These are phyloP conservation scores for Sclerodermus sp. DNA, from an alignment of 2,888 invertebrate genomes.

Conservation along the genomic window DNA sequence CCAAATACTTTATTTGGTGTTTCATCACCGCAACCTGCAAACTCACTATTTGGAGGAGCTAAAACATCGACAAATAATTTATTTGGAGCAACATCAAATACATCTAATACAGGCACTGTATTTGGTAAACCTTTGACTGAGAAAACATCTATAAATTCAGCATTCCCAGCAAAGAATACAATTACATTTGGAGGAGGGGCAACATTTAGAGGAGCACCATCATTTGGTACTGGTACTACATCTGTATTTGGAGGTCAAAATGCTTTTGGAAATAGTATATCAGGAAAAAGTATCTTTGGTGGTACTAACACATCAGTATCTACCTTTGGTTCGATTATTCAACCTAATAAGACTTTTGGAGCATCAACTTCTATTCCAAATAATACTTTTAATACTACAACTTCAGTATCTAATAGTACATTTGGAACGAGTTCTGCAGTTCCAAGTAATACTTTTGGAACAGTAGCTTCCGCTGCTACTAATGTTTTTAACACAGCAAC, in stretches of 20 bases:
- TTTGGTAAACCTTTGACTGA: constrained; percentile 23
- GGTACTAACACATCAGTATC: constrained; percentile 48
- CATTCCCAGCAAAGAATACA: constrained; percentile 33
- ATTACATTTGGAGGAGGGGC: constrained; percentile 42
- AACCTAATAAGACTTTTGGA: constrained; percentile 6
- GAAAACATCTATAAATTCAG: constrained; percentile 11
- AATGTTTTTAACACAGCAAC: too few relatives aligned
- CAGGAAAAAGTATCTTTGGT: constrained; percentile 39
- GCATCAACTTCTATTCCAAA: background rate
- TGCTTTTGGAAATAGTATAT: constrained; percentile 29
- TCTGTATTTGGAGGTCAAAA: constrained; percentile 35
- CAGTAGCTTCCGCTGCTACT: too few relatives aligned
- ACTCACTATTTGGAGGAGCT: constrained; percentile 37
- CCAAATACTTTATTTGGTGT: constrained; percentile 35
- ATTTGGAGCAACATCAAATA: constrained; percentile 24
- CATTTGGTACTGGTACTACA: constrained; percentile 26
- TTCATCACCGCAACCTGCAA: constrained; percentile 27
- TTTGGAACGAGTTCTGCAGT: too few relatives aligned
- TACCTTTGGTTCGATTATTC: constrained; percentile 15
- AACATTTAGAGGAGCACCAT: constrained; percentile 38
- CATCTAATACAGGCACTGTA: constrained; percentile 21
- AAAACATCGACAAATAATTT: constrained; percentile 22
- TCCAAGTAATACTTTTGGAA: too few relatives aligned
- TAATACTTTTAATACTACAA: too few relatives aligned
- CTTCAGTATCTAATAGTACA: too few relatives aligned